Evolutionary conservation across 35 echinoderm and acorn worm genomes (phyloP).

Genomic region (Ptychodera flava): DNA sequence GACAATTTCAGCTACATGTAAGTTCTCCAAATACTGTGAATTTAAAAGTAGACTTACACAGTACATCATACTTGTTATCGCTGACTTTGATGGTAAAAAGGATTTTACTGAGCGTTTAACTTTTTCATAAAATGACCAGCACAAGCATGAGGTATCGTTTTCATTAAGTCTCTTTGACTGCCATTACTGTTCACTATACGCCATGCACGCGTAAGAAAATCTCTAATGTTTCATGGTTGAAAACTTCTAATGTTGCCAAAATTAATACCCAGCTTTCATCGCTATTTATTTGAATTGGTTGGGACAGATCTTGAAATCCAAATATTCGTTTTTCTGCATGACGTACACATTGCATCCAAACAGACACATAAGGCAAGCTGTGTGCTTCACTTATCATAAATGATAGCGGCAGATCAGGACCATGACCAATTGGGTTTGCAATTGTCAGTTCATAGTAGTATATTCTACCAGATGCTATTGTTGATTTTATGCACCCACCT

Average conservation of each 20-base stretch:
- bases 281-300: constrained; percentile 30
- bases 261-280: constrained; percentile 21
- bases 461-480: constrained; percentile 15
- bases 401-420: constrained; percentile 12
- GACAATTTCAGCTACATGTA: not conserved
- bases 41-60: constrained; percentile 23
- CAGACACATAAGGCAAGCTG: constrained; percentile 4
- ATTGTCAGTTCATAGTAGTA: constrained; percentile 27
- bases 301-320: not conserved
- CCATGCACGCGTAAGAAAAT: not conserved
- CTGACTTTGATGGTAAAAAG: not conserved
- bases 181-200: not conserved
- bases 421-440: not conserved
- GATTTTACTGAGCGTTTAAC: not conserved
- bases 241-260: constrained; percentile 10
- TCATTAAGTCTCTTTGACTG: not conserved
- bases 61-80: not conserved
- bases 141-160: not conserved
- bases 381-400: constrained; percentile 20
- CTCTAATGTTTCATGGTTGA: constrained; percentile 13
- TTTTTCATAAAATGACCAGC: not conserved
- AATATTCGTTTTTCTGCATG: constrained; percentile 23
- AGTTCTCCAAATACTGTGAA: not conserved
- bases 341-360: constrained; percentile 8
- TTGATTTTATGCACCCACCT: constrained; percentile 20